Base-by-base conservation (phyloP, 2,113 vertebrate genomes). In the Raja brachyura region DNA sequence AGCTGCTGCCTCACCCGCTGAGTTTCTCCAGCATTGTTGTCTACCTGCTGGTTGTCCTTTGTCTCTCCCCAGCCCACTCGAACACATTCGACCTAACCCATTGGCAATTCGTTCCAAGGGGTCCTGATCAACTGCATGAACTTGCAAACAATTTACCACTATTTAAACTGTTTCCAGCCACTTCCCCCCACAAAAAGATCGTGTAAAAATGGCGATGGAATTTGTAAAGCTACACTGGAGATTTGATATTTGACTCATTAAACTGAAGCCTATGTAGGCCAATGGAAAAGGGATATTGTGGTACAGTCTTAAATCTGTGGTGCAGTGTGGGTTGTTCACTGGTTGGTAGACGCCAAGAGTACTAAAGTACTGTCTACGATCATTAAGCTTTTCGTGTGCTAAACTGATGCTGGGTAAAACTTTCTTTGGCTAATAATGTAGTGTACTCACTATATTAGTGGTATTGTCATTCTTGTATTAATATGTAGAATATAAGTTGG, bases 361-460 rank as follows among this genome's bases (percentile, higher is more conserved):
- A 18, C 59, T 66, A 63, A 86, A 88, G 25, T 95, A 93, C 94
- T 11, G 90, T 92, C 88, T 81, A 90, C 94, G 85, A 94, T 93
- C 94, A 94, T n/a, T 95, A 73, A 66, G 90, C 90, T 93, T 94
- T 93, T 10, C 56, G 93, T 94, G 95, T 95, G 95, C 94, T 95
- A 0, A 75, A 79, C 94, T 93, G 75, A 94, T 93, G 94, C 95
- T 94, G 95, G 95, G 94, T 94, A 94, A 48, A 95, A 94, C 95
- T 96, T 93, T 95, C 95, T 93, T 95, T 97, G 96, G 95, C 95
- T 96, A 96, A 94, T 97, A 95, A 96, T 97, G 96, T 96, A 95
- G 96, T 97, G 96, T 94, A 95, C 94, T 96, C 96, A 96, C 96
- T 96, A 96, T 96, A 95, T 96, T 96, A 95, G 95, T 93, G 93